These are phyloP conservation scores for Clunio marinus DNA, from an alignment of 2,888 invertebrate species.

Conservation along the genomic window DNA sequence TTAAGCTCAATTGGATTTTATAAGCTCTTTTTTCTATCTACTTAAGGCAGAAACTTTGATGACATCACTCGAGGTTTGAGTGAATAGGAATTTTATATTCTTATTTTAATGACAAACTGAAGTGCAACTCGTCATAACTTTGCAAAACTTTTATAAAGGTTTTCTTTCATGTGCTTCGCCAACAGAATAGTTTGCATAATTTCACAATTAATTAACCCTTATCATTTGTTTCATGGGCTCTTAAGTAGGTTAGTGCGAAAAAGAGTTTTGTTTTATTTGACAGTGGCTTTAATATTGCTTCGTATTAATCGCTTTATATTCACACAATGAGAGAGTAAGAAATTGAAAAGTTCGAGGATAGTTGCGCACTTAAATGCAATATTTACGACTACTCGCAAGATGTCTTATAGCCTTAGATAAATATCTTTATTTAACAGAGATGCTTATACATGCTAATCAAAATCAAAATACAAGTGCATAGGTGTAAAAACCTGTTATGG, in stretches of 20 bases:
- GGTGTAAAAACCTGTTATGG: background rate
- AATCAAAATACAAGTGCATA: background rate
- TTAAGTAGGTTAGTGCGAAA: conserved; percentile 9
- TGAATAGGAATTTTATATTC: no score
- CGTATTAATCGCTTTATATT: background rate
- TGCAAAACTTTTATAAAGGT: background rate
- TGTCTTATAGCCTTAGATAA: background rate
- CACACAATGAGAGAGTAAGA: background rate
- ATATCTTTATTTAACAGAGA: background rate
- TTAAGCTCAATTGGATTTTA: no score
- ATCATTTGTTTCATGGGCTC: background rate
- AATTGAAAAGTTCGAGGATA: background rate
- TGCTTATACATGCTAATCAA: background rate
- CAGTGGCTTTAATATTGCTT: background rate
- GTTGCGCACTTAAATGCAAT: background rate
- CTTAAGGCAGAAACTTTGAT: no score
- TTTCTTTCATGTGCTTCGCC: background rate
- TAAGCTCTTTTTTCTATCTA: no score
- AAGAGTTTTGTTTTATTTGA: background rate
- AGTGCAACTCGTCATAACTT: background rate
- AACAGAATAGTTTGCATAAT: conserved; percentile 17
- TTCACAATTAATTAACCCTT: conserved; percentile 29
- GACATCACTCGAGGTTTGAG: no score
- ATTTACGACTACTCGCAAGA: no score
- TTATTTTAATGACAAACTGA: no score